phyloP scores from a whole-genome alignment of 1,140 invertebrate genomes.

The Drosophila rhopaloa region DNA sequence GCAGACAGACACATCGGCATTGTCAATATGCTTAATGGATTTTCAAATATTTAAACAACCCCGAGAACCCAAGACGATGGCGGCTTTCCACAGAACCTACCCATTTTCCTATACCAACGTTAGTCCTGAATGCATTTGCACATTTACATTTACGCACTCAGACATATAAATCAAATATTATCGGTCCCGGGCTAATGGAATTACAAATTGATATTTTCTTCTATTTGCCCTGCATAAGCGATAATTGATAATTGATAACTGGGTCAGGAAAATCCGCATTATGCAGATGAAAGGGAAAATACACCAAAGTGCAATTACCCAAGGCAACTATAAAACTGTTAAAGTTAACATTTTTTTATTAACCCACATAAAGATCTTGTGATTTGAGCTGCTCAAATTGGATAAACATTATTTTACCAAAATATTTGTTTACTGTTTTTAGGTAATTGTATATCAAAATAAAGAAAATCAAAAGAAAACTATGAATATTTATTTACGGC shows the following conservation, averaged over 20 bases:
- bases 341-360: background rate
- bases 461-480: background rate
- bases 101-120: background rate
- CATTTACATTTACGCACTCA: conserved; percentile 61
- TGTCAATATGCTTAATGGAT: conserved; percentile 83
- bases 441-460: background rate
- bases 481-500: background rate
- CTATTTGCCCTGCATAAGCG: conserved; percentile 33
- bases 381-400: background rate
- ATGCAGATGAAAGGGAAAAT: conserved; percentile 11
- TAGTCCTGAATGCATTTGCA: conserved; percentile 57
- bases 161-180: conserved; percentile 68
- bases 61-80: conserved; percentile 44
- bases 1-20: conserved; percentile 61
- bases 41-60: conserved; percentile 82
- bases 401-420: no score
- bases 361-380: background rate
- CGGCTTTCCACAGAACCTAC: conserved; percentile 28
- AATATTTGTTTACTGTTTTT: no score
- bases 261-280: conserved; percentile 29
- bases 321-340: background rate
- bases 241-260: conserved; percentile 57
- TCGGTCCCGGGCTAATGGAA: conserved; percentile 36
- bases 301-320: background rate
- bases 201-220: conserved; percentile 49